Conservation (phyloP, 2,113 vertebrate species). For the Scomber japonicus region DNA sequence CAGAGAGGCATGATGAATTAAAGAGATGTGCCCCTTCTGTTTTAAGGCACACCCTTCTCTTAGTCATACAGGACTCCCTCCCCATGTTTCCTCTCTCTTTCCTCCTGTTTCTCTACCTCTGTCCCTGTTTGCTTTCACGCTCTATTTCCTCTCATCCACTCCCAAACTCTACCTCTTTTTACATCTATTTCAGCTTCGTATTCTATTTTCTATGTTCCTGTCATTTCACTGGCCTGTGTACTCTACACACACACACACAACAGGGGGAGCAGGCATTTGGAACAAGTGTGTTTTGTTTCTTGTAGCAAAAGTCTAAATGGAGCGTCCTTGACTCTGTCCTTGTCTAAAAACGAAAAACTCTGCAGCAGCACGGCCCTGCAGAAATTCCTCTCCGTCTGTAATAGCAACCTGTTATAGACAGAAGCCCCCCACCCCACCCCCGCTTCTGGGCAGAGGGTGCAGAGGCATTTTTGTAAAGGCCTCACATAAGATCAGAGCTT, state of each 20-base stretch:
- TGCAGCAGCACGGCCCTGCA: slow-evolving; percentile 20
- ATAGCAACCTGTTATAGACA: slow-evolving; percentile 3
- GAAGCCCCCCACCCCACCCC: not conserved
- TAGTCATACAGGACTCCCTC: slow-evolving; percentile 42
- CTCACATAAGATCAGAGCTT: not conserved
- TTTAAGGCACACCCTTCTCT: slow-evolving; percentile 52
- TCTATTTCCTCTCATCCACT: slow-evolving; percentile 59
- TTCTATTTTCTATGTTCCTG: not conserved
- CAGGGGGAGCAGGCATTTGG: slow-evolving; percentile 10
- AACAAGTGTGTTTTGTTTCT: slow-evolving; percentile 31
- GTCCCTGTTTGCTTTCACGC: slow-evolving; percentile 48
- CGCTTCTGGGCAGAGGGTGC: not conserved
- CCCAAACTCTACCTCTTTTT: slow-evolving; percentile 12
- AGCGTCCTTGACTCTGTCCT: slow-evolving; percentile 76
- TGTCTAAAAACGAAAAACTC: slow-evolving; percentile 43
- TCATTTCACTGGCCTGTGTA: not conserved
- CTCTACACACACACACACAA: too few species aligned
- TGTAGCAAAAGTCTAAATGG: slow-evolving; percentile 1
- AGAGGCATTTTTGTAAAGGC: slow-evolving; percentile 33
- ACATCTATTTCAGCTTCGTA: slow-evolving; percentile 14
- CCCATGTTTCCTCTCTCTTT: slow-evolving; percentile 20
- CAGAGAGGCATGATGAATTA: slow-evolving; percentile 39
- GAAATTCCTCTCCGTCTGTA: slow-evolving; percentile 10
- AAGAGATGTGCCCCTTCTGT: slow-evolving; percentile 23
- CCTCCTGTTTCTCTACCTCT: slow-evolving; percentile 16